Evolutionary conservation across 2,113 vertebrate genomes (phyloP), one percentile per base, ranked within the genome.

Genomic region (Syngnathus typhle): DNA sequence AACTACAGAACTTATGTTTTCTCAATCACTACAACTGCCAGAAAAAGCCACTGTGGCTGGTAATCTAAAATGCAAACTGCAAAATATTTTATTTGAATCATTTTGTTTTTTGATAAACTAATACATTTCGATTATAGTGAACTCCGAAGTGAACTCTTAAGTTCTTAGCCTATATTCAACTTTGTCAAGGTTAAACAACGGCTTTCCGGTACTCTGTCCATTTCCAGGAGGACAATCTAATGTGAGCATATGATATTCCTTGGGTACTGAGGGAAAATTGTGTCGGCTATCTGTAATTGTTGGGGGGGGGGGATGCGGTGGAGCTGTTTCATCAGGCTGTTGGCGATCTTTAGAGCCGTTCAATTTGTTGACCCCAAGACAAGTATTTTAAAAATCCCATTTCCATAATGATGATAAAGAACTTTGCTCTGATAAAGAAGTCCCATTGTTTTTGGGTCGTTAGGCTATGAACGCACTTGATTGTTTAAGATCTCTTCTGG

Each of bases 261-360:
- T 60, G 2, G 27, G 52, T 13, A 15, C 64, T 69, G 72, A 68
- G 68, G 58, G 55, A 71, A 63, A 82, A 77, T 66, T 77, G 65
- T 61, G 75, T 62, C 66, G 21, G 59, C 66, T 69, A 47, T 72
- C 67, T 75, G 70, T 66, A 81, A 66, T 44, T 73, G 81, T 82
- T 39, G 71, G 81, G 80, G 85, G 73, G 69, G 75, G 75, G 68
- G 77, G 65, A 79, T 67, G n/a, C n/a, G n/a, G 74, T 64, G 85
- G 77, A 78, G 77, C 73, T 75, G 76, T 83, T 70, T 27, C 84
- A 78, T 82, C 81, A 75, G 79, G 13, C 78, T 82, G 71, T 83
- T 81, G 76, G 67, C 6, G 54, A 78, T 78, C 66, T 70, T 81
- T 69, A 70, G 60, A 79, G 70, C 65, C 60, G 60, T 64, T 73